Evolutionary conservation across 2,797 vertebrate species (phyloP), one percentile per base, ranked within the genome.

Genomic region (Gallinago stenura): DNA sequence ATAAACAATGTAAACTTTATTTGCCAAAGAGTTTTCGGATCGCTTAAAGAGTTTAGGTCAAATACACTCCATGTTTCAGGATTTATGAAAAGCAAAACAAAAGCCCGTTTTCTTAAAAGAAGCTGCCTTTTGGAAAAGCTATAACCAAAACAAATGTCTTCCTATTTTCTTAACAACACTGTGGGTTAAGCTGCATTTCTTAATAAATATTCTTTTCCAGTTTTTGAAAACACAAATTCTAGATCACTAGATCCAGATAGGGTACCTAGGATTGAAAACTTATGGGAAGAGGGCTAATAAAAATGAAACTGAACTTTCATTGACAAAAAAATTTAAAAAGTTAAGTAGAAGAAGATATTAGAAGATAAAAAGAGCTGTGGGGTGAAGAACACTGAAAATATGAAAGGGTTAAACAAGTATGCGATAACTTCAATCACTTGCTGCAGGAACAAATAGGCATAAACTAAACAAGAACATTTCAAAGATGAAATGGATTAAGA

Each of bases 21-120:
- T 88, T 93, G 58, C 94, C 85, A 79, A 79, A 84, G 18, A 60
- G 43, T 4, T 78, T 76, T 87, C 30, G 41, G 45, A 39, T 46
- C 58, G 28, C 50, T 78, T 66, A 26, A 85, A 91, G 48, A 35
- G 37, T 72, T 83, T 58, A 76, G 20, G 60, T 72, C 39, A 89
- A 90, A 82, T 22, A 24, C 14, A 71, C 68, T 83, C 82, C 66
- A 87, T 28, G 2, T 7, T 80, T 92, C 26, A 69, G 33, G 39
- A 66, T 94, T 92, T 91, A 66, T n/a, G 83, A 86, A 78, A 78
- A 56, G 31, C 53, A 76, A 91, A 90, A 64, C 9, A 78, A 94
- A 84, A 33, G 46, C 12, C 71, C 76, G 22, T 46, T 79, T 90
- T 61, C 62, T 30, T 95, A 43, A 77, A 97, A 91, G 5, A 88